Percentiles rank a stretch among this genome's conserved stretches.
Conservation (phyloP, 2,113 vertebrate genomes). For the Alexandromys fortis region DNA sequence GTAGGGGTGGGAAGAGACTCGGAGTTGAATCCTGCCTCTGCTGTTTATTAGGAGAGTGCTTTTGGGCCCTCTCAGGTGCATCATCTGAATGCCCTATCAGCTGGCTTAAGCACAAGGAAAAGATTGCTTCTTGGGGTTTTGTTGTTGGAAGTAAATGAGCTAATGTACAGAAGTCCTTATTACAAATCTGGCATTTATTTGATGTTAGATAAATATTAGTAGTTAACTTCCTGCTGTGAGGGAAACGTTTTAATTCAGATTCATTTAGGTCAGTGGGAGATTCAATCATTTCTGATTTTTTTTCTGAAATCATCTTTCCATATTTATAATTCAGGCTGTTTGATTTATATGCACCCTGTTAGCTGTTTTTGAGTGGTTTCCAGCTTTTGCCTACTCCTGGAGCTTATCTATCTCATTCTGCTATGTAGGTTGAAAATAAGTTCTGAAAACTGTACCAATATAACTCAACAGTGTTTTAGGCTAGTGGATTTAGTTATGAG, state of each 20-base stretch:
- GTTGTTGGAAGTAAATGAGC: slow-evolving; percentile 47
- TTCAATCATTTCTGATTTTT: slow-evolving; percentile 19
- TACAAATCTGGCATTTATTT: slow-evolving; percentile 6
- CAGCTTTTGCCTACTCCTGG: not conserved
- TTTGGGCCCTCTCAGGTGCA: not conserved
- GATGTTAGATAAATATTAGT: slow-evolving; percentile 50
- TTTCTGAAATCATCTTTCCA: slow-evolving; percentile 46
- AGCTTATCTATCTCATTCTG: slow-evolving; percentile 55
- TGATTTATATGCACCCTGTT: slow-evolving; percentile 48
- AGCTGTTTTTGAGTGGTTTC: slow-evolving; percentile 28
- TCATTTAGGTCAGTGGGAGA: slow-evolving; percentile 54
- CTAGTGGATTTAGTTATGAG: slow-evolving; percentile 58
- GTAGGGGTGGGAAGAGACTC: not conserved
- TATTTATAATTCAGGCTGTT: slow-evolving; percentile 58
- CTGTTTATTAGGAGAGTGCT: not conserved
- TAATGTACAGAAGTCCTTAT: not conserved
- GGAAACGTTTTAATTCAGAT: slow-evolving; percentile 52
- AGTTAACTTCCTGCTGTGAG: slow-evolving; percentile 26
- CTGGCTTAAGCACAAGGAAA: not conserved
- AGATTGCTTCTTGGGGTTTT: not conserved
- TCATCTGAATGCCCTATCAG: not conserved
- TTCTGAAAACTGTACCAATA: slow-evolving; percentile 55
- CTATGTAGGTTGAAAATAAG: slow-evolving; percentile 61
- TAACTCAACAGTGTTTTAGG: slow-evolving; percentile 61
- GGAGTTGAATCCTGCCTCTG: not conserved